Base-by-base conservation (phyloP, 1,140 invertebrate species). In the Holcopasites calliopsidis region DNA sequence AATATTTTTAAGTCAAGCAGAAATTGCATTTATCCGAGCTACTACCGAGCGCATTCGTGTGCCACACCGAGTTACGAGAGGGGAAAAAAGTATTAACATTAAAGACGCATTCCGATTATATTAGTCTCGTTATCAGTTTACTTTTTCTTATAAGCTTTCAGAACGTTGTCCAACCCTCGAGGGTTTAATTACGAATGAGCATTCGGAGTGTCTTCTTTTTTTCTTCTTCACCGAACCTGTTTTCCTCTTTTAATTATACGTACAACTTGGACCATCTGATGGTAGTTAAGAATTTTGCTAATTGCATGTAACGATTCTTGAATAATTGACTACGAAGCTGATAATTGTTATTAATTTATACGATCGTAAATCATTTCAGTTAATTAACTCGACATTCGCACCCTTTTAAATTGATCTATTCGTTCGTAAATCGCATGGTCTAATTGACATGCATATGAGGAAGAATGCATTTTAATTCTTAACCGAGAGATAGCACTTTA, bases 381-480 rank as follows among this genome's bases (percentile, higher is more conserved):
- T 1, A 8, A 26, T 26, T 52, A 21, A 42, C 18, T 18, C 38
- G 10, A 21, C 4, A 18, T 7, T 38, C 11, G 16, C 8, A 26
- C 28, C 28, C 26, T 68, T 66, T 54, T 11, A 16, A 31, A 7
- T 23, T 38, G 42, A 44, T 55, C n/a, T 1, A 35, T 50, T 42
- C 61, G n/a, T n/a, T n/a, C n/a, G n/a, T n/a, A n/a, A n/a, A n/a
- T n/a, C n/a, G 2, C 44, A 47, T 13, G n/a, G n/a, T 10, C n/a
- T 47, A 47, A 47, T 47, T 5, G 40, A 16, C 33, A 33, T 58
- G 35, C 50, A 40, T 62, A 42, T 21, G 62, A 38, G 44, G 13
- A 7, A 70, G 58, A 79, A 71, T 64, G 60, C 77, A 70, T 66
- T 66, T 40, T 58, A 61, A 76, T 77, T 79, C 75, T 38, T 75